Base-by-base conservation (phyloP, 1,140 invertebrate species). In the Solenopsis fugax region DNA sequence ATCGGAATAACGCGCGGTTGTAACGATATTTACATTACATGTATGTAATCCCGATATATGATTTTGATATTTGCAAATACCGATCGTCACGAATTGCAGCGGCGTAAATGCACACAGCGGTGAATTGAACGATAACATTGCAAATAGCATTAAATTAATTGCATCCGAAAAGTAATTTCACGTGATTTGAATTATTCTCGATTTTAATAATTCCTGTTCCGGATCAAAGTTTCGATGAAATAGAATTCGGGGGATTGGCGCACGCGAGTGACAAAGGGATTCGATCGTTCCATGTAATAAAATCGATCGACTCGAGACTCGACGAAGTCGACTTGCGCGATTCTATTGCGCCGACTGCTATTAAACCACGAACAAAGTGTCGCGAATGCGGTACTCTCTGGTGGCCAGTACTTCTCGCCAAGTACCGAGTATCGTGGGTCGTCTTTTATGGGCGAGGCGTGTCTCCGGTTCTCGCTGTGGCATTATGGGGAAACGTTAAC, bases 371-470 rank as follows among this genome's bases (percentile, higher is more conserved):
- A 13, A 75, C 80, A 82, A 75, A 84, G 69, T 84, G 80, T 84
- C 80, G 69, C 80, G 69, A 73, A 60, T n/a, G 69, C 69, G 54
- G 29, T 78, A 58, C 29, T 21, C 34, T 37, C 21, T 81, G 72
- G 75, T 48, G 75, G 58, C 52, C 71, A 37, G 85, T 65, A 41
- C 41, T 18, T 81, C 69, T 86, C 73, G 84, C 71, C 58, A 29
- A 24, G 60, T 69, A 72, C 76, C 64, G 52, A 81, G 86, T 86
- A 88, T 81, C 88, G 91, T 91, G 92, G 89, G 89, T 77, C 80
- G 81, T 67, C 92, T 64, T 94, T 95, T 94, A 95, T 89, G 89
- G 85, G 72, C 91, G 89, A 92, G 90, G 81, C 92, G 93, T 93
- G 94, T 94, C 93, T 92, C 75, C 41, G 73, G 77, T 37, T 86